Conservation (phyloP, 2,888 invertebrate species). For the Loripinus fragilis region DNA sequence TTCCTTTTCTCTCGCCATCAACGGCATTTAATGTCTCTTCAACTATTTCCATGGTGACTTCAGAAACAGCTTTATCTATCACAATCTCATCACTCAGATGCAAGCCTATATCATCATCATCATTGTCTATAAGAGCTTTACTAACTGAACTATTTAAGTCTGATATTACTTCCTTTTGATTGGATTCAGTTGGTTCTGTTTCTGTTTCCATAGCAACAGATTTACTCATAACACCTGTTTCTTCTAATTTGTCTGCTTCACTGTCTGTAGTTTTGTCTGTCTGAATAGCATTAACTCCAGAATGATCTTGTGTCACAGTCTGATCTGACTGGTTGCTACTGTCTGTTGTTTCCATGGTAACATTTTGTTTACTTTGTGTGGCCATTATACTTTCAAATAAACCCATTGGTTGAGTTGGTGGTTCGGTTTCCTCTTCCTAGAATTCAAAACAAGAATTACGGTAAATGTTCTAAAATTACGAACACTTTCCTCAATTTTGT, state of each 20-base stretch:
- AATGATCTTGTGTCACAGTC: neutral
- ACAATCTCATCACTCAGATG: neutral
- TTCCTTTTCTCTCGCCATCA: neutral
- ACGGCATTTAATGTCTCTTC: conserved; percentile 8
- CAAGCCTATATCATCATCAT: neutral
- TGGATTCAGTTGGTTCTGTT: neutral
- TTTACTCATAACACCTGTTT: neutral
- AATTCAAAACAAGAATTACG: neutral
- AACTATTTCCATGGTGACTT: conserved; percentile 8
- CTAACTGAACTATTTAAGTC: too few species aligned
- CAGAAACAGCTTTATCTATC: conserved; percentile 9
- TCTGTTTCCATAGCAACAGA: conserved; percentile 8
- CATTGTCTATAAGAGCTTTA: neutral
- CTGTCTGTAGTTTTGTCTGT: neutral
- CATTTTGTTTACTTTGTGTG: conserved; percentile 15
- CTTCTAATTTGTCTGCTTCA: neutral
- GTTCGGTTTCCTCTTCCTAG: neutral
- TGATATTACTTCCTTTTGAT: neutral
- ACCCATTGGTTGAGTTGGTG: conserved; percentile 7
- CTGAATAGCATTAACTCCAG: neutral
- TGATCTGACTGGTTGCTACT: neutral
- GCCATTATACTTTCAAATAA: conserved; percentile 20
- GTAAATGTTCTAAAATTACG: too few species aligned
- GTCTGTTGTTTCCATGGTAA: conserved; percentile 20
- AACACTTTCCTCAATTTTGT: too few species aligned